phyloP scores from a whole-genome alignment of 2,797 vertebrate species.

The Carcharodon carcharias region DNA sequence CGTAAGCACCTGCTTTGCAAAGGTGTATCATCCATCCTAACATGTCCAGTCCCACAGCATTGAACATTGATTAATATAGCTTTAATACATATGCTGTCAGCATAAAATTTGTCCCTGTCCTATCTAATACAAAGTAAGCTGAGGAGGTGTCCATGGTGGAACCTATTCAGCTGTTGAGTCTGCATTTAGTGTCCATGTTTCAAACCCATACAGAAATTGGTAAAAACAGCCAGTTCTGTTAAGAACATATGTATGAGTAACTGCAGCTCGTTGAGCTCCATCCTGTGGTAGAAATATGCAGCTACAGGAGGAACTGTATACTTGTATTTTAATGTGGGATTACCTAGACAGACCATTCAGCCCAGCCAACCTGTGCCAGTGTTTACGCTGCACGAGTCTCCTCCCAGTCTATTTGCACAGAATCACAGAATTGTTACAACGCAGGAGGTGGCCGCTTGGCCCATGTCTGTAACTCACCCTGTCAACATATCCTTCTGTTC shows the following conservation, averaged over 20 bases:
- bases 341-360: background rate
- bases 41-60: background rate
- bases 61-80: background rate
- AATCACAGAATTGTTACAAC: too few relatives aligned
- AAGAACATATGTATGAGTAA: background rate
- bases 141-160: background rate
- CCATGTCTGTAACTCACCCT: too few relatives aligned
- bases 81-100: background rate
- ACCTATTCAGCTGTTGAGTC: background rate
- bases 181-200: background rate
- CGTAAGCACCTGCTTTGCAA: background rate
- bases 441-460: too few relatives aligned
- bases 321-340: background rate
- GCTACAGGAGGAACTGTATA: background rate
- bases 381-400: background rate
- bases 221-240: background rate
- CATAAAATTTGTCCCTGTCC: background rate
- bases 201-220: background rate
- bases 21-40: background rate
- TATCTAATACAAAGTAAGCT: background rate
- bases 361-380: background rate
- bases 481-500: background rate
- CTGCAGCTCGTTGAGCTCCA: background rate
- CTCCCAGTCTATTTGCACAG: background rate
- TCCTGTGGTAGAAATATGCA: background rate